Evolutionary conservation across 2,888 invertebrate species (phyloP).

Genomic region (Lochmaea crataegi): DNA sequence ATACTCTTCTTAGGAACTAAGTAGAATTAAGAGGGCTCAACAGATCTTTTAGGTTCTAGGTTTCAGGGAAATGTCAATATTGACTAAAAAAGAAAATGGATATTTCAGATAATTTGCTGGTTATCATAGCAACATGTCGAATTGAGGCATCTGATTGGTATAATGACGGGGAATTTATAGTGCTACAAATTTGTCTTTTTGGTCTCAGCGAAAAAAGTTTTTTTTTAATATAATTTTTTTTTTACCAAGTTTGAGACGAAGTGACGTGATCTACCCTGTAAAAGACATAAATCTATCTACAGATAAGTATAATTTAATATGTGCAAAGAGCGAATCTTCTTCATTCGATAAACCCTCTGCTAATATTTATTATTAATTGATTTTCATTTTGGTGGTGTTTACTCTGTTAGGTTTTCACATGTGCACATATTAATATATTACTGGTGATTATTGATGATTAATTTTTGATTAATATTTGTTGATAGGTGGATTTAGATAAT

Average conservation of each 20-base stretch:
- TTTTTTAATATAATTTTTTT: neutral
- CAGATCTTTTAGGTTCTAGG: no score
- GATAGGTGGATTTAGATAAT: slow-evolving; percentile 5
- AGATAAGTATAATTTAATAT: slow-evolving; percentile 2
- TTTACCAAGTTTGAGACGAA: neutral
- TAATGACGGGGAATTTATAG: no score
- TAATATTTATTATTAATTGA: slow-evolving; percentile 34
- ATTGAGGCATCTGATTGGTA: no score
- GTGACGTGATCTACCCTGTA: neutral
- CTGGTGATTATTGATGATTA: neutral
- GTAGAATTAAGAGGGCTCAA: no score
- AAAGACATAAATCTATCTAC: slow-evolving; percentile 1
- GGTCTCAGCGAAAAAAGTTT: neutral
- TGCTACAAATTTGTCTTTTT: no score
- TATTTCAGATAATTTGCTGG: no score
- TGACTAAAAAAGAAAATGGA: no score
- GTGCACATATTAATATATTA: slow-evolving; percentile 14
- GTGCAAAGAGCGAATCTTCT: slow-evolving; percentile 33
- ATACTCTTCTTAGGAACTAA: no score
- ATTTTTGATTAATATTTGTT: slow-evolving; percentile 3
- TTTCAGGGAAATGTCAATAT: no score
- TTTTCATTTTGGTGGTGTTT: slow-evolving; percentile 24
- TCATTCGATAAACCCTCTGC: slow-evolving; percentile 34
- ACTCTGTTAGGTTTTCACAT: slow-evolving; percentile 3
- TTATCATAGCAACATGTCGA: no score